A percentile compares a stretch with the other conserved stretches of the same genome.
phyloP scores from a whole-genome alignment of 2,888 invertebrate genomes.

The Erpobdella octoculata region DNA sequence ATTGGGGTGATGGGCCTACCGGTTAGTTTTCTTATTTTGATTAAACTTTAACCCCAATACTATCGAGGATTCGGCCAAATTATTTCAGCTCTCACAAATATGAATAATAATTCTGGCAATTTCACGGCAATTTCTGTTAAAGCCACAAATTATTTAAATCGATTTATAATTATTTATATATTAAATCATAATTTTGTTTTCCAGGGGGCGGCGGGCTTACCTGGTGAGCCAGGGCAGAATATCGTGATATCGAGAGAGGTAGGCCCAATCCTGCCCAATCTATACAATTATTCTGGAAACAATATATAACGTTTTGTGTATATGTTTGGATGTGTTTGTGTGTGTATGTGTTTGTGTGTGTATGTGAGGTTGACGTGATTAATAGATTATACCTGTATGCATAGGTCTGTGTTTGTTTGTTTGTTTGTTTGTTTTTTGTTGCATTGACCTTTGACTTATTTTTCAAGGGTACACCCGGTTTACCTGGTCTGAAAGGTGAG shows the following conservation, averaged over 20 bases:
- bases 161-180: too few species aligned
- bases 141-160: too few species aligned
- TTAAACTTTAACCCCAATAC: too few species aligned
- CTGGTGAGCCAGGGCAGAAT: neutral
- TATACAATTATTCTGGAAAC: neutral
- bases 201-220: neutral
- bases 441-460: too few species aligned
- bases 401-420: neutral
- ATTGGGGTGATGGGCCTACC: neutral
- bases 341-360: constrained; percentile 22
- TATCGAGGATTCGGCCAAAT: too few species aligned
- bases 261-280: neutral
- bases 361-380: neutral
- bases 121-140: too few species aligned
- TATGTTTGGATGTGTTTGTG: constrained; percentile 14
- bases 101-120: too few species aligned
- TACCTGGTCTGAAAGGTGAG: constrained; percentile 15
- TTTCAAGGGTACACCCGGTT: constrained; percentile 21
- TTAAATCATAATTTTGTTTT: too few species aligned
- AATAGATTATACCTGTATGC: neutral
- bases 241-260: neutral
- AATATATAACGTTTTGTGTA: too few species aligned
- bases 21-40: neutral
- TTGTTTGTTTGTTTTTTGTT: neutral
- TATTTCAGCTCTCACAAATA: too few species aligned